Evolutionary conservation across 2,113 vertebrate species (phyloP), one percentile per base, ranked within the genome.

Genomic region (Festucalex cinctus): DNA sequence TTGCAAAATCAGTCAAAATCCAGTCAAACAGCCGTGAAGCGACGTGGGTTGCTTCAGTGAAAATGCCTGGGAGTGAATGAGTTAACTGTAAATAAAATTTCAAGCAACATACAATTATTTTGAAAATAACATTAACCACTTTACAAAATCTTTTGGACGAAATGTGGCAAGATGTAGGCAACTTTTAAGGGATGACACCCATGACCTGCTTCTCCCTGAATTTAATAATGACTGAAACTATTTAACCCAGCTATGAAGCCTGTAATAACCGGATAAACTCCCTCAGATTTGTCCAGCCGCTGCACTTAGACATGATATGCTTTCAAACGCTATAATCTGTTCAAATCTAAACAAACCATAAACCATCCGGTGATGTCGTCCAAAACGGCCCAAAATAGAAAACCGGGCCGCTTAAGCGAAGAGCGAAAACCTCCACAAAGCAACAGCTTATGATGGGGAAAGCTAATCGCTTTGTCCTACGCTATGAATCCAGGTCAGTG

Each of bases 401-500:
- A 64, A 39, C 8, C 10, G 20, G 26, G 13, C 24, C 17, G 59
- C 36, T 62, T 17, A 69, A 58, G 37, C 62, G 6, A 22, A 58
- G 41, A 41, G 66, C 53, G 51, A 48, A 78, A 74, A 48, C 26
- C 8, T 66, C 43, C 58, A 16, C 69, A 76, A 76, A 66, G 58
- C 67, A 65, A 51, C 62, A 66, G 66, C 63, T 73, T 73, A 72
- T 77, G 68, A 76, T 66, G 66, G 26, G 36, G 20, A 28, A 17
- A 20, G 69, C 69, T 62, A 77, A 78, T 84, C 49, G 10, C 65
- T 74, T 76, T 85, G 71, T 83, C 68, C 66, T 70, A 6, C 19
- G 43, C 66, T 63, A 70, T 58, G 65, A 78, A 81, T 80, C 70
- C 78, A 82, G 81, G 76, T 83, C 80, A 81, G 70, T 72, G 73